These are phyloP conservation scores for Gari tellinella DNA, from an alignment of 2,888 invertebrate genomes.

Conservation along the genomic window DNA sequence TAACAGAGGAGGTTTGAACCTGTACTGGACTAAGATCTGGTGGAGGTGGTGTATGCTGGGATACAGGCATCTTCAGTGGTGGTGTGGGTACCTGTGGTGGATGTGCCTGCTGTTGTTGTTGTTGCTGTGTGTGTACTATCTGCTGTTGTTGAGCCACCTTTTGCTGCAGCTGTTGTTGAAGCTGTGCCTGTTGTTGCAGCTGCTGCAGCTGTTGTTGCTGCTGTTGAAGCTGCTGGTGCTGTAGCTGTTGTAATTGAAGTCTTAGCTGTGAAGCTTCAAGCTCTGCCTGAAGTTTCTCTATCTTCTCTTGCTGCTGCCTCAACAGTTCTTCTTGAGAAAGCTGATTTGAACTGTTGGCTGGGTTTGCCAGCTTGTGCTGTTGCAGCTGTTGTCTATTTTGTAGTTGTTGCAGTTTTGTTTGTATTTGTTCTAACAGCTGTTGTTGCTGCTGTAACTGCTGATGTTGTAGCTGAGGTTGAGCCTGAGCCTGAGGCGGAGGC, in stretches of 20 bases:
- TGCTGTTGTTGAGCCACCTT: conserved; percentile 59
- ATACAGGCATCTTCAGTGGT: conserved; percentile 10
- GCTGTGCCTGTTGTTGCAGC: conserved; percentile 67
- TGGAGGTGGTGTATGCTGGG: not conserved
- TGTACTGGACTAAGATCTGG: not conserved
- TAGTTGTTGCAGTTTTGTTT: conserved; percentile 69
- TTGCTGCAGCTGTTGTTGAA: conserved; percentile 58
- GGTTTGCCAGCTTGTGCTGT: conserved; percentile 57
- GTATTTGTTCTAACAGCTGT: conserved; percentile 62
- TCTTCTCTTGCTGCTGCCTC: conserved; percentile 92
- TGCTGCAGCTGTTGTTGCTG: conserved; percentile 73
- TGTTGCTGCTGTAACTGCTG: conserved; percentile 81
- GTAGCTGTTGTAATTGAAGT: conserved; percentile 69
- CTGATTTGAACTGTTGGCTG: conserved; percentile 43
- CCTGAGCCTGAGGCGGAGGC: not conserved
- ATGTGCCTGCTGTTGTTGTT: conserved; percentile 23
- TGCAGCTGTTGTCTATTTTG: conserved; percentile 66
- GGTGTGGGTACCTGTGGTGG: conserved; percentile 36
- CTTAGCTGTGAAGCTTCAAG: conserved; percentile 78
- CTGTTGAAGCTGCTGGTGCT: conserved; percentile 71
- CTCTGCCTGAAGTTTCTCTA: conserved; percentile 93
- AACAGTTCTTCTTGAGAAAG: conserved; percentile 75
- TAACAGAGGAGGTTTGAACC: not conserved
- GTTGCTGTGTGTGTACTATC: conserved; percentile 78
- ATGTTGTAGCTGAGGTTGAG: conserved; percentile 86